Percentiles rank a stretch among this genome's conserved stretches.
Evolutionary conservation across 2,888 invertebrate genomes (phyloP).

Genomic region (Chrysopilus asiliformis): DNA sequence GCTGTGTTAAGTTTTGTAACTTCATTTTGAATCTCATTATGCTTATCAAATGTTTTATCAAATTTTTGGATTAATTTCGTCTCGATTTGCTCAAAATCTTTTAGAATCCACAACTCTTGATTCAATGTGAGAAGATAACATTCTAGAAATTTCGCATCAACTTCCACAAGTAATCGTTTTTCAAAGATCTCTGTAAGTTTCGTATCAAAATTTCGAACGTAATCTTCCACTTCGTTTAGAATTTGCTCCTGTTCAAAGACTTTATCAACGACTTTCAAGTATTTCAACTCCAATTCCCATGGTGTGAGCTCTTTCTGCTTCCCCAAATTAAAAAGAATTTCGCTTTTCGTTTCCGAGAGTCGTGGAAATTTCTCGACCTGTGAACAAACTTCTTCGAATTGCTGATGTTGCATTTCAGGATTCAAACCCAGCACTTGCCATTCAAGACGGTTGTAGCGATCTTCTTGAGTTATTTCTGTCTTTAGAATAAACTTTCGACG

Average conservation of each 20-base stretch:
- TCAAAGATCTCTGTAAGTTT: conserved; percentile 42
- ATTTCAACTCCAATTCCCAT: conserved; percentile 20
- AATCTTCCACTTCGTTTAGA: conserved; percentile 42
- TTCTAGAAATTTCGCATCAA: conserved; percentile 45
- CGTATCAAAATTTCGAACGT: conserved; percentile 52
- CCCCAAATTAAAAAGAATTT: not conserved
- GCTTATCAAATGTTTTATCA: conserved; percentile 40
- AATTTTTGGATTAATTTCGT: conserved; percentile 47
- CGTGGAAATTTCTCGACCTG: conserved; percentile 1
- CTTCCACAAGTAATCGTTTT: conserved; percentile 45
- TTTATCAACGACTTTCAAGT: conserved; percentile 34
- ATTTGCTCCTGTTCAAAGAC: conserved; percentile 53
- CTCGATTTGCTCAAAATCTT: conserved; percentile 59
- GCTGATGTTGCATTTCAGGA: not conserved
- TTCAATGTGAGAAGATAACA: conserved; percentile 52
- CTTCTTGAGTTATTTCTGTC: conserved; percentile 1
- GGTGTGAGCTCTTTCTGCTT: conserved; percentile 12
- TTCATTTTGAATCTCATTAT: conserved; percentile 41
- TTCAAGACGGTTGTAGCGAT: conserved; percentile 3
- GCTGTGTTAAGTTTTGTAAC: conserved; percentile 39
- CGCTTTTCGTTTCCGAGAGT: not conserved
- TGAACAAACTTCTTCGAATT: conserved; percentile 4
- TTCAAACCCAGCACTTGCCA: conserved; percentile 1
- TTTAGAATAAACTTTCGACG: not conserved
- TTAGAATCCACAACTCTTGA: conserved; percentile 60